These are phyloP conservation scores for Aselliscus stoliczkanus DNA, from an alignment of 2,797 vertebrate genomes.

Conservation along the genomic window DNA sequence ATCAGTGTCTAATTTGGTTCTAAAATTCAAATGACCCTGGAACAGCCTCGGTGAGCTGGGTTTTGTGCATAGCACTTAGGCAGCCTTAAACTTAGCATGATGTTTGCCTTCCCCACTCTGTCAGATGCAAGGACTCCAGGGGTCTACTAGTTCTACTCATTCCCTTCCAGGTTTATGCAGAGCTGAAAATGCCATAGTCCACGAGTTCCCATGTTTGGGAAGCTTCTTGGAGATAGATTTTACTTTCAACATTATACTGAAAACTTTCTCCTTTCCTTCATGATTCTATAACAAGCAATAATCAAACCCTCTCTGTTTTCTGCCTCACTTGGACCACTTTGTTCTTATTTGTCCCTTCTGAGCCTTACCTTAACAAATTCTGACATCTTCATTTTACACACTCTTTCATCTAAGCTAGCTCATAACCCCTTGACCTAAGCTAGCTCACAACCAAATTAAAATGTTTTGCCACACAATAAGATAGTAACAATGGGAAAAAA, in stretches of 20 bases:
- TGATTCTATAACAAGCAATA: not conserved
- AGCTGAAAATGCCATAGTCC: not conserved
- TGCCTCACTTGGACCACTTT: not conserved
- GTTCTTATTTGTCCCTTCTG: not conserved
- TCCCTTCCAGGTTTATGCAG: not conserved
- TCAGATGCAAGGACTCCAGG: not conserved
- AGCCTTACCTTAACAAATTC: not conserved
- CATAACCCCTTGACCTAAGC: not conserved
- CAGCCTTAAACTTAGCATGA: accelerated
- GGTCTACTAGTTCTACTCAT: not conserved
- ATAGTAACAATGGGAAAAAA: not conserved
- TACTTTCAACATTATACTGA: not conserved
- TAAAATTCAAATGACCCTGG: not conserved
- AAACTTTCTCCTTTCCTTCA: not conserved
- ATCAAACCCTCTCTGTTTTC: not conserved
- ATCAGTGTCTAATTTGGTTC: not conserved
- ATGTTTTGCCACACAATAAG: not conserved
- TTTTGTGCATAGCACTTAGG: not conserved
- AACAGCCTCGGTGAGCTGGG: not conserved
- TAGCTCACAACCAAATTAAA: not conserved
- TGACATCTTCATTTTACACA: not conserved
- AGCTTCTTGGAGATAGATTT: not conserved
- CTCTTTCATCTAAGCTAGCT: not conserved
- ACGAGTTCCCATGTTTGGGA: not conserved
- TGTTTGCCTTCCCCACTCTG: not conserved